Base-by-base conservation (phyloP, 2,888 invertebrate species). In the Drosophila fulvimacula region DNA sequence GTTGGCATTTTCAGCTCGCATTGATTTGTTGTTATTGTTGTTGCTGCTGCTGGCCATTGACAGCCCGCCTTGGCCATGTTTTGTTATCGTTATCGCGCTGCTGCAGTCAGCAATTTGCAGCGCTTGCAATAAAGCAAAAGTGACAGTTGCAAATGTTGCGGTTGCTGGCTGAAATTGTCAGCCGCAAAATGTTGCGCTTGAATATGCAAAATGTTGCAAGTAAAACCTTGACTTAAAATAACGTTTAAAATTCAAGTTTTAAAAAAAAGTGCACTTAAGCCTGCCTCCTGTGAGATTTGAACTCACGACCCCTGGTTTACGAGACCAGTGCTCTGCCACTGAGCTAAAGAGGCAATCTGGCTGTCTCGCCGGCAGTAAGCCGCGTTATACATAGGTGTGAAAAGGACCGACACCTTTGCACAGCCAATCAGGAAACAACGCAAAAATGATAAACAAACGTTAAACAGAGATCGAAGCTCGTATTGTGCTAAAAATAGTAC, bases 271-370 rank as follows among this genome's bases (percentile, higher is more conserved):
- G 17, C n/a, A 1, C 39, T 39, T 39, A 9, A 38, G 13, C 36
- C 10, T 95, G 96, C 96, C 96, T 95, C 95, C 95, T 95, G 95
- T 95, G 96, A 96, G 96, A 95, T 95, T 96, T 95, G 96, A 96
- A 96, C 96, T 96, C 96, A 95, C 96, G 96, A 96, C 96, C 96
- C 95, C 95, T 96, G 95, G 96, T 96, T 96, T 96, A 96, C 96
- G 95, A 96, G 96, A 96, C 96, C 96, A 96, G 96, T 95, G 96
- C 96, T 96, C 96, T 96, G 94, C 96, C 96, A 95, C 96, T 96
- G 96, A 96, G 96, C 96, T 96, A 96, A 95, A 95, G 95, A 95
- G 96, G 96, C 96, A 1, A 42, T 6, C 2, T 32, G 15, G 24
- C 0, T 9, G 11, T 0, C 1, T 2, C 21, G 15, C 3, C 17